phyloP scores from a whole-genome alignment of 35 echinoderm and acorn worm genomes.

The Apostichopus parvimensis region DNA sequence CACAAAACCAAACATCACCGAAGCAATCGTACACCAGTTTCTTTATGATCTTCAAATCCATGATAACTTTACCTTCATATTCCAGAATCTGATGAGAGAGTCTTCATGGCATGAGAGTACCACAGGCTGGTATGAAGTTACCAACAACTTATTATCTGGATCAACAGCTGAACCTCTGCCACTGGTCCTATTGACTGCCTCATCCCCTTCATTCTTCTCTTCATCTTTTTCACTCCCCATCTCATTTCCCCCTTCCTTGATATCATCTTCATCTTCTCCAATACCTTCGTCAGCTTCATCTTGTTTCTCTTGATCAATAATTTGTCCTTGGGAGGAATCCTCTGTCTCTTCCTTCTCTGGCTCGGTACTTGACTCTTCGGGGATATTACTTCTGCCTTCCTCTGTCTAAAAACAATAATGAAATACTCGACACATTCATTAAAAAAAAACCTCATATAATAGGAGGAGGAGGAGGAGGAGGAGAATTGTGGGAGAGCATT shows the following conservation, averaged over 20 bases:
- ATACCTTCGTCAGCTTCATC: constrained; percentile 39
- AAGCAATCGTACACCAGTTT: too few species aligned
- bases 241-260: constrained; percentile 30
- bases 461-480: too few species aligned
- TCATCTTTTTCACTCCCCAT: background rate
- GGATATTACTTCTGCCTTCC: background rate
- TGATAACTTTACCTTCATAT: constrained; percentile 66
- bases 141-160: constrained; percentile 73
- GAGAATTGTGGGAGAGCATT: too few species aligned
- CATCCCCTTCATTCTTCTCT: constrained; percentile 14
- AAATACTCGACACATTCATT: background rate
- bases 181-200: background rate
- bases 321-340: background rate
- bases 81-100: constrained; percentile 89
- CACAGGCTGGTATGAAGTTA: constrained; percentile 76
- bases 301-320: constrained; percentile 35
- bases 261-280: background rate
- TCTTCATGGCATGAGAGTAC: constrained; percentile 84
- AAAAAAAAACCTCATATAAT: too few species aligned
- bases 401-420: background rate
- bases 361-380: too few species aligned
- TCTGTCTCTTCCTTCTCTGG: too few species aligned
- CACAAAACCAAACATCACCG: background rate
- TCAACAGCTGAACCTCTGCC: constrained; percentile 46
- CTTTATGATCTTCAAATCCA: background rate